These are phyloP conservation scores for Morpho helenor DNA, from an alignment of 2,888 invertebrate species.

Conservation along the genomic window DNA sequence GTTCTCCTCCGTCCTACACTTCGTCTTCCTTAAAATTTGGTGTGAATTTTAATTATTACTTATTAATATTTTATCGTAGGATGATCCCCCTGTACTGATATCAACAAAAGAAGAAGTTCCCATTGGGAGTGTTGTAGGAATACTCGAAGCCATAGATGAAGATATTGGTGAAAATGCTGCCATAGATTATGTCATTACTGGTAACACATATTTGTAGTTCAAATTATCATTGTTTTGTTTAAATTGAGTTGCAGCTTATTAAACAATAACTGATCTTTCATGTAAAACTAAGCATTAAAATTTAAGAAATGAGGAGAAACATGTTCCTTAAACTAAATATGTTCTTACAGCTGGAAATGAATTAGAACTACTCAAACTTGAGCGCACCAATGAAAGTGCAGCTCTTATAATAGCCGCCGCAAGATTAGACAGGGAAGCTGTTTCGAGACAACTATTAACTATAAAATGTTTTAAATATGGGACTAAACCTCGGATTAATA, in stretches of 20 bases:
- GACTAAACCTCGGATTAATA: conserved; percentile 56
- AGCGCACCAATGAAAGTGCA: conserved; percentile 81
- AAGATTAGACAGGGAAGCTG: conserved; percentile 82
- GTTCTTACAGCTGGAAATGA: conserved; percentile 82
- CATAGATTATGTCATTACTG: conserved; percentile 85
- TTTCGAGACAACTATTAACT: conserved; percentile 79
- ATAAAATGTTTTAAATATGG: conserved; percentile 84
- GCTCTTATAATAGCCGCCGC: conserved; percentile 81
- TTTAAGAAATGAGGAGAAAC: too few relatives aligned
- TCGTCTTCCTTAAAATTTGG: too few relatives aligned
- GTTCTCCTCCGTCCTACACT: too few relatives aligned
- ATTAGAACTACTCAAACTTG: conserved; percentile 80
- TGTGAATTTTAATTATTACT: too few relatives aligned
- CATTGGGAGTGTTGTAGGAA: conserved; percentile 82
- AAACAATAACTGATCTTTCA: too few relatives aligned
- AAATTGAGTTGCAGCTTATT: too few relatives aligned
- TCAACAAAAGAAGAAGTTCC: conserved; percentile 83
- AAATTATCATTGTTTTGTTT: too few relatives aligned
- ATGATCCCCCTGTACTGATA: conserved; percentile 82
- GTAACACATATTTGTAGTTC: conserved; percentile 38
- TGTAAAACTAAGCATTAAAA: too few relatives aligned
- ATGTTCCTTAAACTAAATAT: too few relatives aligned
- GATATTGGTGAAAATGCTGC: conserved; percentile 87
- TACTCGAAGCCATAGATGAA: conserved; percentile 84
- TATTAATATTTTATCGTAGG: conserved; percentile 51